phyloP scores from a whole-genome alignment of 2,113 vertebrate species.

The Scytalopus superciliaris region DNA sequence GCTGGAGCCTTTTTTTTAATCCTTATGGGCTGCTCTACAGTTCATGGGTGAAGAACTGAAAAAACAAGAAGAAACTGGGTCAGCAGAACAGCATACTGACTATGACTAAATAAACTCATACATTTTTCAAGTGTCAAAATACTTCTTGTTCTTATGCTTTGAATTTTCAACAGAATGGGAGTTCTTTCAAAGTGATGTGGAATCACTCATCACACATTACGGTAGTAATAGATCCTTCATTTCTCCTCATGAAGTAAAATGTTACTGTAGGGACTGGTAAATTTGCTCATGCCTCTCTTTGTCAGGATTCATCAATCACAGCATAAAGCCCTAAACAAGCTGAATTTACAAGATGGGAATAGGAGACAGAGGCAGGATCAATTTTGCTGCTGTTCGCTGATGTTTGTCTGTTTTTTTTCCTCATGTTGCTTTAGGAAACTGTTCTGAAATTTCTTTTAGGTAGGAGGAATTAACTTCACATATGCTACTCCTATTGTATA shows the following conservation, averaged over 20 bases:
- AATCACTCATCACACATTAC: background rate
- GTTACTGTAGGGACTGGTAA: background rate
- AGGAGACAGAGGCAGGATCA: background rate
- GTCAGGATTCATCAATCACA: constrained; percentile 12
- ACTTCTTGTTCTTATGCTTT: background rate
- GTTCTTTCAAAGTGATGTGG: constrained; percentile 15
- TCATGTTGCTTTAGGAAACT: background rate
- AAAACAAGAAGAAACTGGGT: background rate
- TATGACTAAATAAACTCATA: background rate
- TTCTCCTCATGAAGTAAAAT: background rate
- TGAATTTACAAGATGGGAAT: background rate
- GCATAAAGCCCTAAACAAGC: background rate
- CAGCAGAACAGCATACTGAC: background rate
- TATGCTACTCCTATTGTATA: background rate
- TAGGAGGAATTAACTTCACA: background rate
- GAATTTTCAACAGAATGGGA: background rate
- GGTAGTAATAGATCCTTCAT: background rate
- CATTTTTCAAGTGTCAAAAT: constrained; percentile 18
- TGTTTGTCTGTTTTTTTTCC: background rate
- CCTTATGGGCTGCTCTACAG: background rate
- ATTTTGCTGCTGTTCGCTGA: background rate
- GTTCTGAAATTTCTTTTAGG: background rate
- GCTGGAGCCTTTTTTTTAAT: background rate
- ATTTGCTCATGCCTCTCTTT: background rate
- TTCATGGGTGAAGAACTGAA: background rate